Evolutionary conservation across 2,113 vertebrate species (phyloP).

Genomic region (Geothlypis trichas): DNA sequence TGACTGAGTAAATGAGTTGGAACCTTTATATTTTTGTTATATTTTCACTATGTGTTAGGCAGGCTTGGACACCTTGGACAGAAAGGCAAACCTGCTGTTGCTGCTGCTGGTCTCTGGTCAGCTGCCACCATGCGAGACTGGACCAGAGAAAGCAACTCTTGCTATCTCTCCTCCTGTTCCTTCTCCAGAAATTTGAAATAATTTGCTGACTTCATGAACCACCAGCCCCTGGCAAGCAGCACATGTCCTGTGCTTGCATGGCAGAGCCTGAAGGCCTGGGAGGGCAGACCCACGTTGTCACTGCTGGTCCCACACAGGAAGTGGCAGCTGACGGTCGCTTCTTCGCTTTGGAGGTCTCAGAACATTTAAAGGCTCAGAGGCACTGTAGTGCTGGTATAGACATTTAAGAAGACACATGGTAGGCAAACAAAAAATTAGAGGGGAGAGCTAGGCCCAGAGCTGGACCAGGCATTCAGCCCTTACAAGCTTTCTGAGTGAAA

Average conservation of each 20-base stretch:
- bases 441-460: not conserved
- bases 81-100: not conserved
- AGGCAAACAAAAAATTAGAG: not conserved
- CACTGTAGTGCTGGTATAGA: not conserved
- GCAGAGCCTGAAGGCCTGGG: not conserved
- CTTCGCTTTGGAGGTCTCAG: not conserved
- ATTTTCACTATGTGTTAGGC: not conserved
- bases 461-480: not conserved
- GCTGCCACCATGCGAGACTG: fast-evolving
- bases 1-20: not conserved
- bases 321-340: not conserved
- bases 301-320: not conserved
- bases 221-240: not conserved
- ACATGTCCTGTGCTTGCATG: not conserved
- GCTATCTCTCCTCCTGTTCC: not conserved
- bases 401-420: not conserved
- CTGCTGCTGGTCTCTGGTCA: not conserved
- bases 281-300: not conserved
- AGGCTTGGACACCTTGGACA: not conserved
- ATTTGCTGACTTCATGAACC: not conserved
- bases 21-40: not conserved
- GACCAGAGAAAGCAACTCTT: not conserved
- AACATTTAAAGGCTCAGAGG: not conserved
- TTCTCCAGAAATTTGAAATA: not conserved
- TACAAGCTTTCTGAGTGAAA: not conserved